phyloP scores from a whole-genome alignment of 2,888 invertebrate genomes.

The Melinaea marsaeus region DNA sequence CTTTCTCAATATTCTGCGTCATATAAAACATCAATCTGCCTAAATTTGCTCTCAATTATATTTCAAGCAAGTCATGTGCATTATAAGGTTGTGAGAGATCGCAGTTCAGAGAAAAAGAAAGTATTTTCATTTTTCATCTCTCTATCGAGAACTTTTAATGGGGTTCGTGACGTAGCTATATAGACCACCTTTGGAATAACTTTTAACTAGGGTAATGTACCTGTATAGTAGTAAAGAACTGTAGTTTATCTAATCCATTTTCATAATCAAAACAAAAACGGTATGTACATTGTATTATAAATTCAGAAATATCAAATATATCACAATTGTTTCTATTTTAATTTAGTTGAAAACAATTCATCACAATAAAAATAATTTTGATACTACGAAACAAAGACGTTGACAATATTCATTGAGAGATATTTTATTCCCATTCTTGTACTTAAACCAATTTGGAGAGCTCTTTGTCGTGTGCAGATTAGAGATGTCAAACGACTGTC shows the following conservation, averaged over 20 bases:
- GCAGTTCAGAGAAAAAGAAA: constrained; percentile 39
- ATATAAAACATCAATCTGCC: constrained; percentile 18
- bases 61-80: constrained; percentile 47
- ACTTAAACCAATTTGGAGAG: constrained; percentile 22
- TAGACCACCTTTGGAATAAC: constrained; percentile 16
- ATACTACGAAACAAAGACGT: background rate
- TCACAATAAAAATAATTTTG: background rate
- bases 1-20: background rate
- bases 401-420: background rate
- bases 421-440: constrained; percentile 10
- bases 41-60: constrained; percentile 15
- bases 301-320: too few relatives aligned
- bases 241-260: too few relatives aligned
- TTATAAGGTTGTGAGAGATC: constrained; percentile 42
- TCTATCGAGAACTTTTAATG: constrained; percentile 58
- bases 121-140: constrained; percentile 60
- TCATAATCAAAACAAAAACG: too few relatives aligned
- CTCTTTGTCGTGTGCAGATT: constrained; percentile 23
- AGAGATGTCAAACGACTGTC: constrained; percentile 26
- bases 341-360: background rate
- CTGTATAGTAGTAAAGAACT: background rate
- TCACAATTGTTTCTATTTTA: background rate
- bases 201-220: background rate
- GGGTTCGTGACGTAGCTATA: constrained; percentile 42
- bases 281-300: too few relatives aligned